phyloP scores from a whole-genome alignment of 1,140 invertebrate species.

The Diuraphis noxia region DNA sequence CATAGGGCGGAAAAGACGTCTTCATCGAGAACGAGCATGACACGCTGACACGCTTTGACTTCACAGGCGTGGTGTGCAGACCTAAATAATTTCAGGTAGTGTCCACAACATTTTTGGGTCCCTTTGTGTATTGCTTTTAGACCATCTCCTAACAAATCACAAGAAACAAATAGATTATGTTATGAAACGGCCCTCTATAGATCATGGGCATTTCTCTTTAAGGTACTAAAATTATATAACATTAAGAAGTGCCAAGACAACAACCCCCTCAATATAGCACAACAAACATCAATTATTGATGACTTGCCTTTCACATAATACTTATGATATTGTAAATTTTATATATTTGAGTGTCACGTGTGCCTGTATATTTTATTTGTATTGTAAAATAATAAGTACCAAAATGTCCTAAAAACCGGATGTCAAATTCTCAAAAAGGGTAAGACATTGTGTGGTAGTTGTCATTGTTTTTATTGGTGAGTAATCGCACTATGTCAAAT shows the following conservation, averaged over 20 bases:
- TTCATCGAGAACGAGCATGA: background rate
- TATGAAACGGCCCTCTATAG: background rate
- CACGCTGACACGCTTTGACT: background rate
- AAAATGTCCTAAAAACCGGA: background rate
- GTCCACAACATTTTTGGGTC: background rate
- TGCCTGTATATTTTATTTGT: background rate
- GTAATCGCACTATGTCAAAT: background rate
- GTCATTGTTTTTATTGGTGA: too few relatives aligned
- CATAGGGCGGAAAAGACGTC: background rate
- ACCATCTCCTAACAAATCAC: too few relatives aligned
- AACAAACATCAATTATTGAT: too few relatives aligned
- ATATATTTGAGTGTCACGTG: background rate
- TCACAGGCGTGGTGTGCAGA: too few relatives aligned
- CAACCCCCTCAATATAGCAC: too few relatives aligned
- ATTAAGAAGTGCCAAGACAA: too few relatives aligned
- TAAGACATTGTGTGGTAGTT: background rate
- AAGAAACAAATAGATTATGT: background rate
- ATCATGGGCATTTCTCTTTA: too few relatives aligned
- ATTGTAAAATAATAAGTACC: too few relatives aligned
- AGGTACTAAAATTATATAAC: too few relatives aligned
- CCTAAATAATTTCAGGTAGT: background rate
- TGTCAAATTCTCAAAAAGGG: conserved; percentile 6
- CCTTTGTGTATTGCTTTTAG: background rate
- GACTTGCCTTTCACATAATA: too few relatives aligned
- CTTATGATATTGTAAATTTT: background rate